A percentile compares a stretch with the other conserved stretches of the same genome.
These are phyloP conservation scores for Lepidurus packardi DNA, from an alignment of 1,140 invertebrate genomes.

Conservation along the genomic window DNA sequence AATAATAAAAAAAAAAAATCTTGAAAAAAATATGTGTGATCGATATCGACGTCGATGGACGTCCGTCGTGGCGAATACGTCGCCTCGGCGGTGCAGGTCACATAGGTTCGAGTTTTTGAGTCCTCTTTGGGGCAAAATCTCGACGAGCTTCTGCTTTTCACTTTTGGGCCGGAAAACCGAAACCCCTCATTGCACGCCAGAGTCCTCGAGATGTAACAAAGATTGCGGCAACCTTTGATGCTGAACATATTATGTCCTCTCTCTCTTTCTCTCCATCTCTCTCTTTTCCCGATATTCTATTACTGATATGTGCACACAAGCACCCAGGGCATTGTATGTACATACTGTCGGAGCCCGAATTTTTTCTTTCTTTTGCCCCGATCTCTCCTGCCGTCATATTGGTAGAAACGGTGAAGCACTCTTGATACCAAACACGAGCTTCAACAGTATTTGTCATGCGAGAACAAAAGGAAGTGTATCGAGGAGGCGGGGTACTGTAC, in stretches of 20 bases:
- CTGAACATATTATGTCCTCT: constrained; percentile 1
- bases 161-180: background rate
- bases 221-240: constrained; percentile 11
- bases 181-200: background rate
- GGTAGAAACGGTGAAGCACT: too few species aligned
- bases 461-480: too few species aligned
- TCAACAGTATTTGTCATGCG: too few species aligned
- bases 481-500: too few species aligned
- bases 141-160: background rate
- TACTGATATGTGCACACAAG: background rate
- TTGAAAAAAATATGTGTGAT: background rate
- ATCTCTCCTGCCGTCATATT: background rate
- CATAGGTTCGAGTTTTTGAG: background rate
- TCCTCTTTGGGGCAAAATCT: background rate
- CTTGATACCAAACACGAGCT: too few species aligned
- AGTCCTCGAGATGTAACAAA: constrained; percentile 21
- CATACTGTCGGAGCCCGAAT: background rate
- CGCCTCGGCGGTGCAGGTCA: too few species aligned
- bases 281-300: background rate
- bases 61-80: background rate
- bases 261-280: background rate
- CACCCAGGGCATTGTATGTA: background rate
- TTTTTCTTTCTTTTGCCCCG: constrained; percentile 6
- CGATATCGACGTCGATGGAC: background rate
- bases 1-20: background rate